These are phyloP conservation scores for Zoanthus sociatus DNA, from an alignment of 92 coral and sea anemone species.

Conservation along the genomic window DNA sequence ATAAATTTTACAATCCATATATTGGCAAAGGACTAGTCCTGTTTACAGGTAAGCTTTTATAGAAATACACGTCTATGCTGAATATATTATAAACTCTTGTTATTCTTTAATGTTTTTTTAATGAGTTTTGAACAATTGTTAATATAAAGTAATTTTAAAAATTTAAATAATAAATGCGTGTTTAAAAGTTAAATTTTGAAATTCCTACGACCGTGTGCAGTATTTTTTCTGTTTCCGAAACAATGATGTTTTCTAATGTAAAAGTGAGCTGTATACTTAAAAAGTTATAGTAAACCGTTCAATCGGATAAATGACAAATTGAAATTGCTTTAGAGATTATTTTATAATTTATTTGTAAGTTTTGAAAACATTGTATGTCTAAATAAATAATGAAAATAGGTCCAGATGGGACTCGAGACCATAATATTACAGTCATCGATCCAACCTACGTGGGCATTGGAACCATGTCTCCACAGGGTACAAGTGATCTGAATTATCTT, in stretches of 20 bases:
- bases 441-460: conserved; percentile 94
- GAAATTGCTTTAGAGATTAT: too few relatives aligned
- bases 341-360: background rate
- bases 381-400: conserved; percentile 52
- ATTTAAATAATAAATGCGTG: too few relatives aligned
- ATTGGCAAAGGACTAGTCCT: conserved; percentile 94
- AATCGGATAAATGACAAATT: too few relatives aligned
- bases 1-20: conserved; percentile 91
- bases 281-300: too few relatives aligned
- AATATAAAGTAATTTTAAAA: too few relatives aligned
- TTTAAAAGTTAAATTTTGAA: too few relatives aligned
- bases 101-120: background rate
- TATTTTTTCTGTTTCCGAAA: too few relatives aligned
- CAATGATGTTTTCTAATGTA: too few relatives aligned
- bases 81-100: background rate
- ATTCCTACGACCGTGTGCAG: too few relatives aligned
- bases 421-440: conserved; percentile 78
- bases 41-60: conserved; percentile 75
- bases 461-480: conserved; percentile 96
- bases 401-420: conserved; percentile 94
- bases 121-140: background rate
- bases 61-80: background rate
- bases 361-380: background rate
- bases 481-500: conserved; percentile 90
- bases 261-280: too few relatives aligned